A percentile compares a stretch with the other conserved stretches of the same genome.
Conservation (phyloP, 2,113 vertebrate species). For the Serranochromis macrocephalus region DNA sequence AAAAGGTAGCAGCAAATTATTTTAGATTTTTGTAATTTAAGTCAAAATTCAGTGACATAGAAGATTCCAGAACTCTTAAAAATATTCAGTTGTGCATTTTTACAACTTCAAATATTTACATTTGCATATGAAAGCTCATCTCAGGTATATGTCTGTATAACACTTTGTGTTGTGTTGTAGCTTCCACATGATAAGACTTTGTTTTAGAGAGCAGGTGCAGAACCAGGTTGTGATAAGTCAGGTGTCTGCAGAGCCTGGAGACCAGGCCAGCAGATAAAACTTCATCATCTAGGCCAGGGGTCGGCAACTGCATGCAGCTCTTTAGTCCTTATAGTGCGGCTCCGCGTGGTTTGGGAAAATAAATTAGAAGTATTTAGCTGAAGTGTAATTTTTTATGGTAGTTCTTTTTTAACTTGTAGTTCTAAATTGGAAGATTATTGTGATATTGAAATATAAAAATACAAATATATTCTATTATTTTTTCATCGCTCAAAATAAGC, state of each 20-base stretch:
- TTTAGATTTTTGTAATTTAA: not conserved
- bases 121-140: not conserved
- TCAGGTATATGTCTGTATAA: not conserved
- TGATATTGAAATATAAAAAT: too few species aligned
- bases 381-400: not conserved
- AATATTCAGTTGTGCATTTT: not conserved
- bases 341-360: accelerated
- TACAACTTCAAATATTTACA: not conserved
- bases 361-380: not conserved
- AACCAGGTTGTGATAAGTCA: not conserved
- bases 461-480: too few species aligned
- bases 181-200: not conserved
- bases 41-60: not conserved
- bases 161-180: not conserved
- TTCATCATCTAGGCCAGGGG: not conserved
- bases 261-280: not conserved
- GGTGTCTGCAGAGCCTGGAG: constrained; percentile 4
- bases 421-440: too few species aligned
- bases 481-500: too few species aligned
- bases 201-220: not conserved
- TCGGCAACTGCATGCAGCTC: accelerated
- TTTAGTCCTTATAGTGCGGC: not conserved
- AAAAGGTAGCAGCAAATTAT: not conserved
- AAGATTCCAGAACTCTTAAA: not conserved
- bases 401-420: too few species aligned